These are phyloP conservation scores for Petrolisthes manimaculis DNA, from an alignment of 2,888 invertebrate genomes.

Conservation along the genomic window DNA sequence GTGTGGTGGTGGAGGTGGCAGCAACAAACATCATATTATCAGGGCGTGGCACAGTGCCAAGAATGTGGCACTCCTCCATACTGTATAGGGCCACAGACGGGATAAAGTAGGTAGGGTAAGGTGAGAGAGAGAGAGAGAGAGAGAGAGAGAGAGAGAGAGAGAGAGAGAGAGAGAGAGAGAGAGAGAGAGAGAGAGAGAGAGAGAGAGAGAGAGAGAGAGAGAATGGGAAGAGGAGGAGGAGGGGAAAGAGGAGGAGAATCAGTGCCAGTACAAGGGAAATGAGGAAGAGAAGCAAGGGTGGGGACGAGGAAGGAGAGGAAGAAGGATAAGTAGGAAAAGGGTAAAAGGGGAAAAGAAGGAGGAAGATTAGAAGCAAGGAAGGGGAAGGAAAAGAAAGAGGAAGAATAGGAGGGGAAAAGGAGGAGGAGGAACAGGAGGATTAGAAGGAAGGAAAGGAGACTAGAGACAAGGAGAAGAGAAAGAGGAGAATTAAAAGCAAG, in stretches of 20 bases:
- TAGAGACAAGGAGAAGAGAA: neutral
- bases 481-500: neutral
- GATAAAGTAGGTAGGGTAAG: neutral
- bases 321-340: neutral
- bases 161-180: neutral
- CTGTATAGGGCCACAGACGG: neutral
- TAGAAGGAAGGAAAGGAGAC: neutral
- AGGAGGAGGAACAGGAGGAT: neutral
- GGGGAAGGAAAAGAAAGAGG: neutral
- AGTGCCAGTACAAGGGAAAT: too few species aligned
- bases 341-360: neutral
- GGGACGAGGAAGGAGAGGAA: neutral
- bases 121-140: neutral
- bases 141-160: neutral
- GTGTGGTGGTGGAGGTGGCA: neutral
- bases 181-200: constrained; percentile 19
- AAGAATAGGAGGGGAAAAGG: neutral
- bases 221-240: neutral
- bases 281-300: neutral
- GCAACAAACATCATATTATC: neutral
- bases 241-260: neutral
- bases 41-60: neutral
- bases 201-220: neutral
- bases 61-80: neutral
- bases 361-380: neutral